Evolutionary conservation across 1,140 invertebrate species (phyloP), one percentile per base, ranked within the genome.

Genomic region (Tigriopus japonicus): DNA sequence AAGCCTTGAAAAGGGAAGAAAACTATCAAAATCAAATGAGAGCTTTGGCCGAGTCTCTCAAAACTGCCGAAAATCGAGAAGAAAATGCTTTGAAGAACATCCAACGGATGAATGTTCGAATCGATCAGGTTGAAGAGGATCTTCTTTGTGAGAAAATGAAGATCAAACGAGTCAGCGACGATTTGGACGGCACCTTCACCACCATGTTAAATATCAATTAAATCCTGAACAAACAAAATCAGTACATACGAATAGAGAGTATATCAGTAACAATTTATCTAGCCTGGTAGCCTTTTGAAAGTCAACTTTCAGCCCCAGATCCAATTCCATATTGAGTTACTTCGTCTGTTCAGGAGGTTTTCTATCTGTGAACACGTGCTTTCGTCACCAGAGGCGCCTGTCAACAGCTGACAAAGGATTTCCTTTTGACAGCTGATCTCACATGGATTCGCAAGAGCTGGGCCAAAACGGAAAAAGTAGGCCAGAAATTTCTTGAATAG

Each of bases 351-450:
- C 3, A 35, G 3, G 3, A 35, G 3, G 3, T 35, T 3, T 9
- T 35, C 28, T 35, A 35, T 5, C 28, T 9, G 28, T 35, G 9
- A 35, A 35, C 28, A 35, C 3, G 9, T 5, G 28, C 28, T 35
- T 9, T 35, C 3, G 9, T 35, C 28, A 35, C 28, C 28, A 9
- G 28, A 35, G 28, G 28, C 28, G 28, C 28, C 28, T n/a, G 64
- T 59, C 51, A 5, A 13, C 19, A 9, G 13, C n/a, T 82, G 82
- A 49, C 12, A 65, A 65, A 14, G 63, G n/a, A 64, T 49, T 15
- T 54, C 35, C 1, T 15, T 45, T 24, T 45, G 28, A 19, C 51
- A 62, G 13, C 40, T 49, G 19, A 19, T 17, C 45, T 56, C 1
- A 59, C 15, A 41, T 24, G 17, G 21, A 43, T 21, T 28, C 14